These are phyloP conservation scores for Clarias magur DNA, from an alignment of 2,113 vertebrate genomes.

Conservation along the genomic window DNA sequence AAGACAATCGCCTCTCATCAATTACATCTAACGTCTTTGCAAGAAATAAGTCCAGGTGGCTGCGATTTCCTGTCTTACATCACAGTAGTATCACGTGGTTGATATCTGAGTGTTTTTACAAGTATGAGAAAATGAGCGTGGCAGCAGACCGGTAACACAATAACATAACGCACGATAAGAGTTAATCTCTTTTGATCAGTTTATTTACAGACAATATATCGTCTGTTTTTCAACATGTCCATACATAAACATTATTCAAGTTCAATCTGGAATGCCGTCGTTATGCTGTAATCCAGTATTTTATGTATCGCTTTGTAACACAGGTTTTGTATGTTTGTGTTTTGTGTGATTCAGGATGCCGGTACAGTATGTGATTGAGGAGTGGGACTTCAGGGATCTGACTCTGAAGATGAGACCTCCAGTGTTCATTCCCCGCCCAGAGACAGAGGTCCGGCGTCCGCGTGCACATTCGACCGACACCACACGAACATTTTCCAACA, in stretches of 20 bases:
- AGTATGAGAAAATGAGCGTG: not conserved
- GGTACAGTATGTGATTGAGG: constrained; percentile 92
- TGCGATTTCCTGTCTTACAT: not conserved
- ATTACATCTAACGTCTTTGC: not conserved
- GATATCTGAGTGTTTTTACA: not conserved
- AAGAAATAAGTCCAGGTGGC: not conserved
- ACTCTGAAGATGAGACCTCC: constrained; percentile 90
- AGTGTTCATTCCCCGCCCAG: constrained; percentile 94
- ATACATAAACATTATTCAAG: not conserved
- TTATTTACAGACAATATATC: not conserved
- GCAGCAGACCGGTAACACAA: not conserved
- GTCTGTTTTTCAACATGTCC: not conserved
- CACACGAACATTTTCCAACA: not conserved
- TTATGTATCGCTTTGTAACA: not conserved
- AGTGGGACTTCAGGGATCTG: constrained; percentile 94
- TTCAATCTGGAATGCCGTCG: not conserved
- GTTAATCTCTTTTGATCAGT: not conserved
- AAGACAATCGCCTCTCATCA: too few species aligned
- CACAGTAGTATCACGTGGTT: not conserved
- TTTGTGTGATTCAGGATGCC: constrained; percentile 80
- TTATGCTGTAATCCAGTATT: not conserved
- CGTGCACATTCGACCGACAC: not conserved
- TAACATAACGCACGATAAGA: not conserved
- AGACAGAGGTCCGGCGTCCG: constrained; percentile 84
- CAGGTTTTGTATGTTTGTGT: constrained; percentile 24